phyloP scores from a whole-genome alignment of 2,888 invertebrate genomes.

The Agonopterix alstromeriana region DNA sequence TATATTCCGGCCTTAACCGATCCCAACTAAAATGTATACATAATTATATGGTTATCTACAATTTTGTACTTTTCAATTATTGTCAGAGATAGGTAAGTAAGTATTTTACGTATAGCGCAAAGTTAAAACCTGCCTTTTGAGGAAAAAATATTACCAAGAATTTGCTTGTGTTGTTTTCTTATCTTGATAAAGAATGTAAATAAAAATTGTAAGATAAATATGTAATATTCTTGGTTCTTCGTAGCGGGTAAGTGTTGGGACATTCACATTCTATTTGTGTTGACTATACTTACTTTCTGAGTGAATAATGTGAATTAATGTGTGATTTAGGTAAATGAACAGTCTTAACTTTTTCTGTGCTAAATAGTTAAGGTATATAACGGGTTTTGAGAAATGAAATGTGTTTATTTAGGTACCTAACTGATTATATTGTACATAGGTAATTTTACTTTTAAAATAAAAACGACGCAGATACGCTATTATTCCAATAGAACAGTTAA shows the following conservation, averaged over 20 bases:
- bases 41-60: too few relatives aligned
- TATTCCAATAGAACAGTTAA: too few relatives aligned
- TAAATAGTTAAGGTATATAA: neutral
- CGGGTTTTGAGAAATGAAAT: too few relatives aligned
- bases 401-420: neutral
- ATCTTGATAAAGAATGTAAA: constrained; percentile 1
- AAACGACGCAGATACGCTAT: too few relatives aligned
- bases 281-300: constrained; percentile 23
- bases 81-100: too few relatives aligned
- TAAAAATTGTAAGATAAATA: constrained; percentile 1
- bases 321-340: constrained; percentile 9
- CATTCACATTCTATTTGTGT: constrained; percentile 62
- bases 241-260: constrained; percentile 54
- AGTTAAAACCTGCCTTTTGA: too few relatives aligned
- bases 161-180: neutral
- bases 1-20: too few relatives aligned
- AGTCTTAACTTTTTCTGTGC: constrained; percentile 1
- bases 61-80: too few relatives aligned
- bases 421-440: neutral
- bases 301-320: constrained; percentile 7
- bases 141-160: neutral
- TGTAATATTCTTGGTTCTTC: constrained; percentile 30
- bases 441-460: neutral
- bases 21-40: too few relatives aligned
- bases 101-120: too few relatives aligned